Evolutionary conservation across 92 coral and sea anemone genomes (phyloP), one percentile per base, ranked within the genome.

Genomic region (Parazoanthus darwini): DNA sequence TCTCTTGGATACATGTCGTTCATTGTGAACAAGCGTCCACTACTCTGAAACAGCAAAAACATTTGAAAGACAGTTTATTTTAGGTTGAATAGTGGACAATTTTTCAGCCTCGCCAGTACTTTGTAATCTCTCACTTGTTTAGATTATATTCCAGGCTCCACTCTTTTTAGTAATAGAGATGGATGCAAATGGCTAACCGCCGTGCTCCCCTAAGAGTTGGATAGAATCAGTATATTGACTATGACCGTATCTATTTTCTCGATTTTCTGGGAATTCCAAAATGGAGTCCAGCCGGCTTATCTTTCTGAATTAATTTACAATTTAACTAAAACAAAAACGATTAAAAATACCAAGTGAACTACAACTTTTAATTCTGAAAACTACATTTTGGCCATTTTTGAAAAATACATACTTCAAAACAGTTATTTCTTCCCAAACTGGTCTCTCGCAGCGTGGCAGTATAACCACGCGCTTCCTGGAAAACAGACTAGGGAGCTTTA

Each of bases 1-100:
- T 84, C 87, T 70, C 66, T 84, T 33, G 87, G 87, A 18, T 84
- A 84, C 13, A 72, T 46, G 26, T 71, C 68, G 38, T 48, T 39
- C 36, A 84, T 50, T 46, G 3, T 84, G 13, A 84, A 71, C 4
- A 48, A 18, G 29, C 18, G 5, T 72, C 48, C 79, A 72, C 44
- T 6, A 33, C 7, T 33, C 87, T 84, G 87, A 5, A 84, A 70
- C 6, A 15, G 9, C 14, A 46, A 71, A 48, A 14, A 22, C 6
- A 46, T 2, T 43, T 1, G 20, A 4, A 29, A 35, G 22, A n/a
- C 1, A 26, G 8, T 25, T 1, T 14, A 26, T 5, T 56, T 11
- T 29, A 15, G 70, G n/a, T n/a, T 54, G 25, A 54, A 51, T 25
- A 29, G 1, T 73, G 42, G 22, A 13, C 1, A 8, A 7, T 73